A percentile compares a stretch with the other conserved stretches of the same genome.
Evolutionary conservation across 2,113 vertebrate species (phyloP).

Genomic region (Cichladusa arquata): DNA sequence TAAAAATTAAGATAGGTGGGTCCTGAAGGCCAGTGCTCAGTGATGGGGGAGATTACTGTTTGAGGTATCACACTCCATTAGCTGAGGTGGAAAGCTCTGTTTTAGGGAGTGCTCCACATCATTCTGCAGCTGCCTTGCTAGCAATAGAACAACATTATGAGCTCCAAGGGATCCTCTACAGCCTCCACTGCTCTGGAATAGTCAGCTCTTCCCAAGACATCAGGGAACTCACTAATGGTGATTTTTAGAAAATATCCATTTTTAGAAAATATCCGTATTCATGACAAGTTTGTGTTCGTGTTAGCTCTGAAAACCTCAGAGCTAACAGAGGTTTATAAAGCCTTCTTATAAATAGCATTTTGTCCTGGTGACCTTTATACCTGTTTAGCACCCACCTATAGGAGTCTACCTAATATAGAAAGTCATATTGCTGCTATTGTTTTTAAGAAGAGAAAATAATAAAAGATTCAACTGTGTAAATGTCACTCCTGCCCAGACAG

Average conservation of each 20-base stretch:
- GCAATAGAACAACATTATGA: background rate
- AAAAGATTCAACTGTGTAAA: slow-evolving; percentile 20
- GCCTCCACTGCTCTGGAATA: background rate
- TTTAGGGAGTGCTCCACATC: fast-evolving
- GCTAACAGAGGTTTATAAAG: background rate
- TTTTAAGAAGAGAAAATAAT: background rate
- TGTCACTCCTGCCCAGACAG: background rate
- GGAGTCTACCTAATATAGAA: background rate
- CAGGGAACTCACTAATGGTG: background rate
- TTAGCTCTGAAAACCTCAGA: background rate
- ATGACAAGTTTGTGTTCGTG: background rate
- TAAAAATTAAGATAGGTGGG: background rate
- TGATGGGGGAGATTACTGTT: background rate
- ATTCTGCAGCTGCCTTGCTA: background rate
- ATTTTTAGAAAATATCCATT: background rate
- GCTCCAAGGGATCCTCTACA: background rate
- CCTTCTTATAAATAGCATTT: background rate
- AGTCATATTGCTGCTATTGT: background rate
- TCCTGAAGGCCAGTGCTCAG: background rate
- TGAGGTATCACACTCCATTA: background rate
- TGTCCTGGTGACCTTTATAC: slow-evolving; percentile 23
- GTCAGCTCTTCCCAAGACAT: background rate
- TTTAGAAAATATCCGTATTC: background rate
- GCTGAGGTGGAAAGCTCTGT: background rate
- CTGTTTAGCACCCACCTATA: background rate